Base-by-base conservation (phyloP, 2,888 invertebrate species). In the Nomada ferruginata region DNA sequence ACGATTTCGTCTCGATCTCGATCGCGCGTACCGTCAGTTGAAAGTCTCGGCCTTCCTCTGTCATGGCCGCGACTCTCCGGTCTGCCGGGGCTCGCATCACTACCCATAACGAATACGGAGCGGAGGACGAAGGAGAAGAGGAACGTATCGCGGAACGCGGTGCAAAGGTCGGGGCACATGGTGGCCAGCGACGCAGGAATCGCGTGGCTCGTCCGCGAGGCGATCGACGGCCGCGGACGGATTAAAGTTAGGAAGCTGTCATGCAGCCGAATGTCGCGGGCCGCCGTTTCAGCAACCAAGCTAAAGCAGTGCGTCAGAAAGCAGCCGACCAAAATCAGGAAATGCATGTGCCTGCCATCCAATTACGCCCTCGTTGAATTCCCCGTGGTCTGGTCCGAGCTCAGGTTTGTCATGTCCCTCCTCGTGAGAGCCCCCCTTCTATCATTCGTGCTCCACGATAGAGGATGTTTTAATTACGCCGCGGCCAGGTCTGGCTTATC, bases 311-410 rank as follows among this genome's bases (percentile, higher is more conserved):
- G 84, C 70, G 86, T 85, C 64, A 87, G 85, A 69, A 89, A 88
- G 65, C 89, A 90, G 61, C 82, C 84, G 29, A 36, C 76, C 36
- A 90, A 85, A 82, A 74, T 84, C 55, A 87, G 95, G 90, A 95
- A 95, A 94, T 96, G 96, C 94, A 95, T 95, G 89, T 96, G 96
- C 92, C 94, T 95, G 82, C 95, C 96, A 86, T 95, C 95, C 93
- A 94, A 95, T 93, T 94, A 95, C 91, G 95, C 95, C 84, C 94
- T 95, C 85, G 95, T 95, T 83, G 95, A 96, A 91, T 96, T 96
- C 92, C 96, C 96, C 76, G 93, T 95, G 63, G 95, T 96, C 90
- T 96, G 96, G 96, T 95, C 95, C 90, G 96, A 96, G 92, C 94
- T 96, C 85, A 95, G 93, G 91, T 91, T 71, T 42, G 87, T 82